Evolutionary conservation across 2,888 invertebrate genomes (phyloP).

Genomic region (Molorchus minor): DNA sequence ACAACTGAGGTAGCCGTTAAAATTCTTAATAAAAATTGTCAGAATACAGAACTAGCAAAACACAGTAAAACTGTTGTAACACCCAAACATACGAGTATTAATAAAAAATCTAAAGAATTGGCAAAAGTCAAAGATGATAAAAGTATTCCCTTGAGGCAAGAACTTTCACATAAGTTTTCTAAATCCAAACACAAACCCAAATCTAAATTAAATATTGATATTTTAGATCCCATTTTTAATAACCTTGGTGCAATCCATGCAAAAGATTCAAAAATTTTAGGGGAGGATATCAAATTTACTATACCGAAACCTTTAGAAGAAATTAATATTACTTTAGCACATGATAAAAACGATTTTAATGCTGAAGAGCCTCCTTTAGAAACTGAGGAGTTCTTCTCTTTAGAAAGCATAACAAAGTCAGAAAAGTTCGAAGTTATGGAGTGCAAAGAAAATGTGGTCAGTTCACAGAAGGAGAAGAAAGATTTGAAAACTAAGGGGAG

Average conservation of each 20-base stretch:
- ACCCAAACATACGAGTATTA: constrained; percentile 24
- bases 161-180: constrained; percentile 25
- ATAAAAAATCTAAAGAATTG: constrained; percentile 12
- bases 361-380: constrained; percentile 46
- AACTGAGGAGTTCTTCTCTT: constrained; percentile 46
- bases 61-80: constrained; percentile 32
- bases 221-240: constrained; percentile 26
- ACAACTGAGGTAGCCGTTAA: constrained; percentile 52
- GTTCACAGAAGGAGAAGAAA: too few species aligned
- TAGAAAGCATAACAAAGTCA: constrained; percentile 43
- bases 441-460: constrained; percentile 35
- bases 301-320: constrained; percentile 16
- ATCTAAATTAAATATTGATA: constrained; percentile 24
- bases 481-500: too few species aligned
- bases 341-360: constrained; percentile 23
- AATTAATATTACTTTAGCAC: constrained; percentile 10
- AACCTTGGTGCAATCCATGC: constrained; percentile 19
- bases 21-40: constrained; percentile 38
- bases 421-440: constrained; percentile 51
- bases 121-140: constrained; percentile 2
- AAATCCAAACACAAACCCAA: constrained; percentile 25
- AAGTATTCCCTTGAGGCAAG: constrained; percentile 22
- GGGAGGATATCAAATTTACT: constrained; percentile 10
- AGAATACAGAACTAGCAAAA: neutral
- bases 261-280: constrained; percentile 14